Base-by-base conservation (phyloP, 2,797 vertebrate genomes). In the Pelodytes ibericus region DNA sequence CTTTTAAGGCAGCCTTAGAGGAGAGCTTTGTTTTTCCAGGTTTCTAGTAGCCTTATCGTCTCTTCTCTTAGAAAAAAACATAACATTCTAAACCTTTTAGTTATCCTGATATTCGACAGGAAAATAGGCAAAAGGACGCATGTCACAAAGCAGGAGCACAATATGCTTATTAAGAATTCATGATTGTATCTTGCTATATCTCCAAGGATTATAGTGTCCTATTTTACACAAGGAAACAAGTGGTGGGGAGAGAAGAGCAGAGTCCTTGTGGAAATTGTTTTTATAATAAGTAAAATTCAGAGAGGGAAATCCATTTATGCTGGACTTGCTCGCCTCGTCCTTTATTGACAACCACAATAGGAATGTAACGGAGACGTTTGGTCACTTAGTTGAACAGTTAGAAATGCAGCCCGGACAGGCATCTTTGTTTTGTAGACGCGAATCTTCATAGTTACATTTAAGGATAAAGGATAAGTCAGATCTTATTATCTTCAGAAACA, bases 151-250 rank as follows among this genome's bases (percentile, higher is more conserved):
- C 6, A 39, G 47, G 64, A 58, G 57, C 71, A 69, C 76, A 79
- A 73, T 68, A 73, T 41, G 64, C 71, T 73, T 62, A 79, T 79
- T 79, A 79, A 79, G 71, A 73, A 79, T 79, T 79, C 76, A 79
- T 79, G 76, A 79, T 79, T 69, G 71, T 73, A 79, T 79, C 76
- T 69, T 7, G 25, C 47, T 62, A 18, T 74, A 44, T 79, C 76
- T 79, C 76, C 47, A 18, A 79, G 76, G 76, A 73, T 68, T 73
- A 68, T 31, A 18, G 57, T 79, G 64, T 73, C 76, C 76, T 79
- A 79, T 79, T 79, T 73, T 73, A 69, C 41, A 66, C 61, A 51
- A 31, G 47, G 44, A 63, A 49, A 63, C 71, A 36, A 53, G 41
- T 56, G 30, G 30, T 5, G 49, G 73, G 68, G 61, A 60, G 36